These are phyloP conservation scores for Synanthedon tipuliformis DNA, from an alignment of 2,888 invertebrate species.

Conservation along the genomic window DNA sequence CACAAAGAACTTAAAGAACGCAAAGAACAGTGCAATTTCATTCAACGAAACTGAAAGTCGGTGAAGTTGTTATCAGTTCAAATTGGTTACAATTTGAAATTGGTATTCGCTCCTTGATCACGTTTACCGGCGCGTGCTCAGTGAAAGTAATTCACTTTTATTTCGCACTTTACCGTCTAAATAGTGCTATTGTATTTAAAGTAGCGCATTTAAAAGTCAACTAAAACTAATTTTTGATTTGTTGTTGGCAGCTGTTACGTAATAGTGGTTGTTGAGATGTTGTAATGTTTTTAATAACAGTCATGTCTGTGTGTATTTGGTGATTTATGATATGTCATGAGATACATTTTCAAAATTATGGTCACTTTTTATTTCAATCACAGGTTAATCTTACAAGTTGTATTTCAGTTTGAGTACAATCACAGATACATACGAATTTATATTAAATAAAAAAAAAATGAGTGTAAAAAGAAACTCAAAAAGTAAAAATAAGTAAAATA, in stretches of 20 bases:
- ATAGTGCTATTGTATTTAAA: constrained; percentile 4
- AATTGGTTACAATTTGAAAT: constrained; percentile 11
- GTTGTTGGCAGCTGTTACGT: not conserved
- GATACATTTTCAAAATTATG: too few species aligned
- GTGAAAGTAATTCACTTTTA: constrained; percentile 31
- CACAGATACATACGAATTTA: too few species aligned
- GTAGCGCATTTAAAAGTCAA: constrained; percentile 1
- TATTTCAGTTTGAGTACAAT: too few species aligned
- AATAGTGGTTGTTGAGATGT: not conserved
- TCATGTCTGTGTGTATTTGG: not conserved
- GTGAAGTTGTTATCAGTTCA: constrained; percentile 8
- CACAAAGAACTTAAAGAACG: too few species aligned
- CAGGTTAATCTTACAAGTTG: too few species aligned
- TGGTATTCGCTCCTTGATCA: constrained; percentile 13
- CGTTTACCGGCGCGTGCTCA: constrained; percentile 23
- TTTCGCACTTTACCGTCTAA: constrained; percentile 1
- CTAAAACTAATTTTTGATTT: constrained; percentile 1
- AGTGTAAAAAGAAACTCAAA: too few species aligned
- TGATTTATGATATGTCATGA: too few species aligned
- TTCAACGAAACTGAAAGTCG: constrained; percentile 44
- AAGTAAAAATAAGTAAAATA: too few species aligned
- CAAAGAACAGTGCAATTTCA: constrained; percentile 21
- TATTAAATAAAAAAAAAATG: too few species aligned
- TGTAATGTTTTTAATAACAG: not conserved
- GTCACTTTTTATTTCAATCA: too few species aligned